Percentiles rank a stretch among this genome's conserved stretches.
Evolutionary conservation across 2,888 invertebrate species (phyloP).

Genomic region (Cistogaster globosa): DNA sequence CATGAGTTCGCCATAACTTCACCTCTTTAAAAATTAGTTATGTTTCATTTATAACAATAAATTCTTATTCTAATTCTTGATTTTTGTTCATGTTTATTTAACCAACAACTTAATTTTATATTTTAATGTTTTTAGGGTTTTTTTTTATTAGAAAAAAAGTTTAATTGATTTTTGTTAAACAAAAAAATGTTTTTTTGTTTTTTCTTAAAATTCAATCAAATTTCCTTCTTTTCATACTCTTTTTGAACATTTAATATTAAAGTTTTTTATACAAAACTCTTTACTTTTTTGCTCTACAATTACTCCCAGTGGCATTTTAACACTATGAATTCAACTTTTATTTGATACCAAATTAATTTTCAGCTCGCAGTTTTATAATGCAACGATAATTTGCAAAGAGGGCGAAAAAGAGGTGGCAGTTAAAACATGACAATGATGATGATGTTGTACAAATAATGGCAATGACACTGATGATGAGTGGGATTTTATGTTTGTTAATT

Average conservation of each 20-base stretch:
- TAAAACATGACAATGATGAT: conserved; percentile 29
- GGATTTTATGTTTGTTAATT: conserved; percentile 61
- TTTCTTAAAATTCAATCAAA: neutral
- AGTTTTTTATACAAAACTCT: neutral
- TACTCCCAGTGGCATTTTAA: conserved; percentile 62
- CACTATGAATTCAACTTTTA: conserved; percentile 59
- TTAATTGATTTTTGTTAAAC: neutral
- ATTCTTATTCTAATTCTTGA: no score
- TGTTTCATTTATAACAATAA: no score
- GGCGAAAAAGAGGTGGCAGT: conserved; percentile 22
- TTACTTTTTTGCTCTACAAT: conserved; percentile 5
- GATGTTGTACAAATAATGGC: conserved; percentile 50
- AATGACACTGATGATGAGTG: conserved; percentile 57
- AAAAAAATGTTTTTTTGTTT: neutral
- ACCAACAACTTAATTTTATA: no score
- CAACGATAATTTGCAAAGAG: conserved; percentile 44
- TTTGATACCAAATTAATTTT: conserved; percentile 66
- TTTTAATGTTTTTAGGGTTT: no score
- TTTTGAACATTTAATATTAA: neutral
- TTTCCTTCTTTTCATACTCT: neutral
- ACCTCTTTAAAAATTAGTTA: no score
- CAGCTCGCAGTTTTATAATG: conserved; percentile 50
- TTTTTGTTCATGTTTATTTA: no score
- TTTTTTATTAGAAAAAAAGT: no score
- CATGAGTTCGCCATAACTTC: no score